Evolutionary conservation across 23 tunicate genomes (phyloP), one percentile per base, ranked within the genome.

Genomic region (Trididemnum nubilum): DNA sequence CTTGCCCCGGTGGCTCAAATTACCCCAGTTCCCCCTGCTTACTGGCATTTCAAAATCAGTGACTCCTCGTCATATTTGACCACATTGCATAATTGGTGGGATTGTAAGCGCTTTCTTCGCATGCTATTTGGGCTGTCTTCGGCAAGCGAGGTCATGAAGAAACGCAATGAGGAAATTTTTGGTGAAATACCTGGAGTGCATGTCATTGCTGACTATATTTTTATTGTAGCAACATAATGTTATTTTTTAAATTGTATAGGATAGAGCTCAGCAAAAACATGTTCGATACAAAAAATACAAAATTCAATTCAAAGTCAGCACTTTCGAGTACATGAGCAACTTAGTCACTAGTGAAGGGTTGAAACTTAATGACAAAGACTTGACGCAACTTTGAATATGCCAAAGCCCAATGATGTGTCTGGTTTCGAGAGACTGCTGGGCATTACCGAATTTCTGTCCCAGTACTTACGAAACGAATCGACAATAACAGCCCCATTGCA

Each of bases 141-240:
- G n/a, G 85, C 85, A 12, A 64, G 61, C 34, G 76, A 81, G 36
- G 76, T 81, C 33, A 80, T 80, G 73, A 73, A 80, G 54, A 80
- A 80, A 33, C 51, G 54, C 30, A 80, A 80, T 64, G 73, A 80
- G 64, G 73, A 80, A n/a, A n/a, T n/a, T n/a, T n/a, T n/a, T n/a
- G n/a, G n/a, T n/a, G n/a, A n/a, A n/a, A n/a, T n/a, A n/a, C n/a
- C n/a, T n/a, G n/a, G n/a, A n/a, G n/a, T n/a, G n/a, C n/a, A n/a
- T n/a, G n/a, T n/a, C n/a, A n/a, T 80, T 34, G 83, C 83, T 5
- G 73, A 80, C 34, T 73, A 80, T 31, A 63, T 80, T 4, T 63
- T 80, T 2, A 34, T 80, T 34, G 83, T 52, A 63, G 18, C 34
- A 80, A 64, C 83, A 80, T 64, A 36, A 80, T 36, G 58, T 2